Conservation (phyloP, 2,113 vertebrate genomes). For the Myxocyprinus asiaticus region DNA sequence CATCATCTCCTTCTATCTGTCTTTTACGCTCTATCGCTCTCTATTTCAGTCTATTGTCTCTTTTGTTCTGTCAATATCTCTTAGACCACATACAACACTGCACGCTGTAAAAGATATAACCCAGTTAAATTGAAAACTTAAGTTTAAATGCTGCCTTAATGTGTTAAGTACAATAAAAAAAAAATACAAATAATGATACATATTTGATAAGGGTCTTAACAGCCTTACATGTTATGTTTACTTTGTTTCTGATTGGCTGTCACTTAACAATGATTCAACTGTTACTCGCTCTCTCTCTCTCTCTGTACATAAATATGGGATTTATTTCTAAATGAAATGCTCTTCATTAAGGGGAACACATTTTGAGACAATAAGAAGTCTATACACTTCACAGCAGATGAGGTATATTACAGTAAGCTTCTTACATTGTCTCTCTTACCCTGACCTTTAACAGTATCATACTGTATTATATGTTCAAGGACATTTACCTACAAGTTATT, state of each 20-base stretch:
- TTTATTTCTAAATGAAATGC: not conserved
- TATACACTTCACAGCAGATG: too few species aligned
- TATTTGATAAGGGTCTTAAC: too few species aligned
- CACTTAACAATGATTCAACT: not conserved
- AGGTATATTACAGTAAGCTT: not conserved
- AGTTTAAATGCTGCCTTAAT: too few species aligned
- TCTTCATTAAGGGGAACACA: not conserved
- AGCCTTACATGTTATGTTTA: too few species aligned
- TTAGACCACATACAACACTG: not conserved
- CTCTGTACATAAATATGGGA: constrained; percentile 2
- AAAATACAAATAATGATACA: too few species aligned
- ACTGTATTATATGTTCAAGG: too few species aligned
- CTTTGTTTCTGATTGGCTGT: not conserved
- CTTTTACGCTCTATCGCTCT: not conserved
- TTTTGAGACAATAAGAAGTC: not conserved
- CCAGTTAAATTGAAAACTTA: too few species aligned
- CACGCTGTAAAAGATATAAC: too few species aligned
- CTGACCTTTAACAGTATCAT: too few species aligned
- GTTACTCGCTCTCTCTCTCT: not conserved
- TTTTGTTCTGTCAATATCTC: constrained; percentile 19
- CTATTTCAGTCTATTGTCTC: constrained; percentile 14
- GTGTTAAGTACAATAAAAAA: too few species aligned
- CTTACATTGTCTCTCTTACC: too few species aligned
- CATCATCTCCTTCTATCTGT: not conserved
- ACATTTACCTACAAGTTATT: too few species aligned